Evolutionary conservation across 2,888 invertebrate species (phyloP), one percentile per base, ranked within the genome.

Genomic region (Papilio protenor): DNA sequence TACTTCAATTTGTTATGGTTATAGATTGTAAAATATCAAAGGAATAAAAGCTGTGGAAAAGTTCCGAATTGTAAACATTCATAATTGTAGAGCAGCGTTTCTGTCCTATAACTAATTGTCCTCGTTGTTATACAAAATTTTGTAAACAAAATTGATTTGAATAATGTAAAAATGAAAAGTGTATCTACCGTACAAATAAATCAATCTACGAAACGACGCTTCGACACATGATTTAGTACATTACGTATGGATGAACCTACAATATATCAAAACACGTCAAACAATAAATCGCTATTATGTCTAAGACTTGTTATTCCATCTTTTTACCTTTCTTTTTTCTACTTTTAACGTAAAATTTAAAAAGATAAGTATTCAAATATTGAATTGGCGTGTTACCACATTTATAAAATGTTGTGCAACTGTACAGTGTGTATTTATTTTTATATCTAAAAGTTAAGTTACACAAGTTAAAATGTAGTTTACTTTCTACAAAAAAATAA

Each of bases 181-280:
- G 27, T n/a, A 66, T 40, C 66, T 66, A 5, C 12, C 66, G 45
- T 69, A 45, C 1, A 45, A 69, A 69, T 69, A 69, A 69, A 69
- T 69, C 66, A 69, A 69, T 69, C 66, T n/a, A 33, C 12, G 21
- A 69, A 45, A 21, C 21, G 66, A 69, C 66, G 45, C 66, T 3
- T 45, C 66, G 66, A 69, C 66, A 69, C 45, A 69, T 69, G 45
- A 69, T 66, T 75, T 75, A 66, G 47, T 75, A 61, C 49, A 66
- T 66, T 75, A 75, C 74, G 74, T 75, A 66, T 75, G 64, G 57
- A 57, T 27, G 75, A 69, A 57, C 75, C 75, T 70, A 55, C 75
- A 70, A 76, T 76, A 76, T 57, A 69, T 76, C 75, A 76, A 55
- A 69, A 57, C 75, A 55, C 57, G 70, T 57, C 45, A 45, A 45